Evolutionary conservation across 2,888 invertebrate genomes (phyloP).

Genomic region (Stramonita haemastoma): DNA sequence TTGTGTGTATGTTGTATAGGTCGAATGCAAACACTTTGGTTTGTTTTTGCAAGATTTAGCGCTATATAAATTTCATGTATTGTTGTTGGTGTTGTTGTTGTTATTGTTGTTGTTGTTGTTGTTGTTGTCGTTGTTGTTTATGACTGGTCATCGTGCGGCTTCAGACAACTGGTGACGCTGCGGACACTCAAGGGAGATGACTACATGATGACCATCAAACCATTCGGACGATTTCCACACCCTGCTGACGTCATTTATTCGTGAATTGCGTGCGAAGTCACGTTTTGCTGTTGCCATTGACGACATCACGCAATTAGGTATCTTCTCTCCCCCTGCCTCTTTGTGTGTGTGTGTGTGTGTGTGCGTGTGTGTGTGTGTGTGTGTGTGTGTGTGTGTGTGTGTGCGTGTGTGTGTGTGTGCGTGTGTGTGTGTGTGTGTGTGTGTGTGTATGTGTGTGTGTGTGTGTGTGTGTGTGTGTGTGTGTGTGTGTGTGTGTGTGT

Average conservation of each 20-base stretch:
- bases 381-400: constrained; percentile 9
- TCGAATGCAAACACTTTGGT: no score
- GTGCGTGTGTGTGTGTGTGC: not conserved
- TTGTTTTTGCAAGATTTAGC: no score
- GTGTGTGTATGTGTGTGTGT: not conserved
- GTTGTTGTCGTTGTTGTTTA: not conserved
- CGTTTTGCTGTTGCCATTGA: constrained; percentile 62
- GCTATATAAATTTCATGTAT: no score
- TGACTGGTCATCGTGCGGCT: no score
- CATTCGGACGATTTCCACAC: constrained; percentile 65
- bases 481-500: not conserved
- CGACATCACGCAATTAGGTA: constrained; percentile 64
- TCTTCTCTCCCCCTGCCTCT: not conserved
- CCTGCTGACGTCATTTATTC: constrained; percentile 59
- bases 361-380: not conserved
- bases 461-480: not conserved
- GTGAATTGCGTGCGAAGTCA: constrained; percentile 61
- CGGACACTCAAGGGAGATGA: constrained; percentile 63
- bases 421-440: not conserved
- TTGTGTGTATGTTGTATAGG: no score
- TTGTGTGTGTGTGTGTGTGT: not conserved
- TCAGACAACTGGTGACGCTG: constrained; percentile 60
- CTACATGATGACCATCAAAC: constrained; percentile 56
- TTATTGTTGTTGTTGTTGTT: not conserved
- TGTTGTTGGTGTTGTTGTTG: no score